Conservation (phyloP, 2,888 invertebrate species). For the Oeneis ivallda region DNA sequence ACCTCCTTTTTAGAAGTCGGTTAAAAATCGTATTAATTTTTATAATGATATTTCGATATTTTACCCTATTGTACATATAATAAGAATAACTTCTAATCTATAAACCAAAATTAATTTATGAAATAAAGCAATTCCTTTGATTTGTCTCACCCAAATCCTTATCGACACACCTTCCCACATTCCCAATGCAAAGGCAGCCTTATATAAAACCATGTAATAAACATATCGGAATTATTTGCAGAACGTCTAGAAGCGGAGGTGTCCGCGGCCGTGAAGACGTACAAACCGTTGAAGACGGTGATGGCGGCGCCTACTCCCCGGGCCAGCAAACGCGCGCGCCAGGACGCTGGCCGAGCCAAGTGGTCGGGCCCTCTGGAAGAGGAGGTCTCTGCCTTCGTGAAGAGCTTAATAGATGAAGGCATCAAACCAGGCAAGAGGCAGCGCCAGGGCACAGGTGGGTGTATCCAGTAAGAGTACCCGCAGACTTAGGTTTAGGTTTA, state of each 20-base stretch:
- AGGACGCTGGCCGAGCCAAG: slow-evolving; percentile 63
- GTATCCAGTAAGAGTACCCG: too few relatives aligned
- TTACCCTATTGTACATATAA: too few relatives aligned
- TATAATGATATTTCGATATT: too few relatives aligned
- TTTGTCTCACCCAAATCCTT: too few relatives aligned
- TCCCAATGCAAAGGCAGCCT: neutral
- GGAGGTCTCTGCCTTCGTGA: slow-evolving; percentile 33
- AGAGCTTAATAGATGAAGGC: slow-evolving; percentile 31
- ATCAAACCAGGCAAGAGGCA: slow-evolving; percentile 28
- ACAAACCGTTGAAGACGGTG: slow-evolving; percentile 59
- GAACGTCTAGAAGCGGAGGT: slow-evolving; percentile 71
- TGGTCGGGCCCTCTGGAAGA: slow-evolving; percentile 37
- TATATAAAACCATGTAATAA: neutral
- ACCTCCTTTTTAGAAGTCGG: too few relatives aligned
- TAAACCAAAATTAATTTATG: too few relatives aligned
- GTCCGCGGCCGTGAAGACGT: slow-evolving; percentile 54
- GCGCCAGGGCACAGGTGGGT: slow-evolving; percentile 29
- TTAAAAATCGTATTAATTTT: too few relatives aligned
- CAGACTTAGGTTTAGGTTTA: too few relatives aligned
- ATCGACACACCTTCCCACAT: neutral
- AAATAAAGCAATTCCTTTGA: too few relatives aligned
- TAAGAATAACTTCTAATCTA: too few relatives aligned
- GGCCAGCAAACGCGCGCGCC: slow-evolving; percentile 60
- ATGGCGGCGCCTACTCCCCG: slow-evolving; percentile 56
- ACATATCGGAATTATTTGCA: slow-evolving; percentile 40